phyloP scores from a whole-genome alignment of 1,140 invertebrate genomes.

The Drosophila navojoa region DNA sequence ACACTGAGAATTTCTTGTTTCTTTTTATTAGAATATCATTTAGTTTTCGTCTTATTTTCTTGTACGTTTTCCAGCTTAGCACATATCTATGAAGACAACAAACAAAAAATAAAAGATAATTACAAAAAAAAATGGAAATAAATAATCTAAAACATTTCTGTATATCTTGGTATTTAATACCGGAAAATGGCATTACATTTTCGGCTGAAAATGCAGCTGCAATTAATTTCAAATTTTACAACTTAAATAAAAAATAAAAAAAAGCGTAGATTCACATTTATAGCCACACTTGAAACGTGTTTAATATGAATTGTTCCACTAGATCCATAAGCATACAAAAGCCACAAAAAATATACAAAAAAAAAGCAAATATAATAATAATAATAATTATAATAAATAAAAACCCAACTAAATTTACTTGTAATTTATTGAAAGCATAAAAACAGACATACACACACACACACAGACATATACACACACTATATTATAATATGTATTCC shows the following conservation, averaged over 20 bases:
- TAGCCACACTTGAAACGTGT: slow-evolving; percentile 54
- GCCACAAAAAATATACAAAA: slow-evolving; percentile 48
- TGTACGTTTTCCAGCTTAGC: slow-evolving; percentile 43
- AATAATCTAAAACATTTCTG: slow-evolving; percentile 23
- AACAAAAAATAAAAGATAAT: not conserved
- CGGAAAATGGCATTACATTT: slow-evolving; percentile 16
- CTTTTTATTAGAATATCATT: slow-evolving; percentile 1
- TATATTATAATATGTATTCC: slow-evolving; percentile 73
- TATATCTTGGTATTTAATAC: slow-evolving; percentile 71
- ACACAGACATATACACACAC: slow-evolving; percentile 50
- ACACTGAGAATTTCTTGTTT: slow-evolving; percentile 40
- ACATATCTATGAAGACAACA: slow-evolving; percentile 23
- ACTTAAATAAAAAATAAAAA: slow-evolving; percentile 3
- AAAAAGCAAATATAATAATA: slow-evolving; percentile 45
- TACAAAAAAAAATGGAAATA: slow-evolving; percentile 12
- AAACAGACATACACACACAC: slow-evolving; percentile 40
- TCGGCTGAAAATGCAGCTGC: slow-evolving; percentile 3
- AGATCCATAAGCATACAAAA: slow-evolving; percentile 64
- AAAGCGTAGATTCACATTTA: slow-evolving; percentile 20
- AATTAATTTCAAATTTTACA: slow-evolving; percentile 18
- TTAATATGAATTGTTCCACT: slow-evolving; percentile 73
- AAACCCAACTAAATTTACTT: slow-evolving; percentile 71
- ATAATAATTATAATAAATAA: not conserved
- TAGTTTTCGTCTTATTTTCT: slow-evolving; percentile 46
- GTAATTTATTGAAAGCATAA: slow-evolving; percentile 72